Evolutionary conservation across 2,797 vertebrate species (phyloP).

Genomic region (Amblyopsis hoosieri): DNA sequence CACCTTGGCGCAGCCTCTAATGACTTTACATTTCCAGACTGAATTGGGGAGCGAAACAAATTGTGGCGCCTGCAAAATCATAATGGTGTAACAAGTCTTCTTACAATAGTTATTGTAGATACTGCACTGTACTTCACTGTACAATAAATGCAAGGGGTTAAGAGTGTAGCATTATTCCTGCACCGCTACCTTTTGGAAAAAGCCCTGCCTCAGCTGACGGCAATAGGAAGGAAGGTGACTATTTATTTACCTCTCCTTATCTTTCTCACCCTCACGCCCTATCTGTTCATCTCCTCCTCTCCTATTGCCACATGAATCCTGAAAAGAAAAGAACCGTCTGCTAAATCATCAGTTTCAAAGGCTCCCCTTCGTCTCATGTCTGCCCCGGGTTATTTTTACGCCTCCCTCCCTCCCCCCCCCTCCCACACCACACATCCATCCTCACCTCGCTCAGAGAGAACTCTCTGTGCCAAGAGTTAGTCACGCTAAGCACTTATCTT

Average conservation of each 20-base stretch:
- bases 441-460: conserved; percentile 61
- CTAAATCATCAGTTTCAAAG: conserved; percentile 75
- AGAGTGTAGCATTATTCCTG: too few relatives aligned
- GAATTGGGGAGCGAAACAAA: too few relatives aligned
- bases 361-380: conserved; percentile 62
- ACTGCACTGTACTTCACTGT: too few relatives aligned
- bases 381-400: conserved; percentile 68
- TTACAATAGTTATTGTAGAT: too few relatives aligned
- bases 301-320: conserved; percentile 49
- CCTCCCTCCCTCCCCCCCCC: conserved; percentile 6
- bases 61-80: too few relatives aligned
- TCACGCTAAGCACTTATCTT: conserved; percentile 75
- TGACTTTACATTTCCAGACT: too few relatives aligned
- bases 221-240: conserved; percentile 19
- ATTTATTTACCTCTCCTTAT: conserved; percentile 46
- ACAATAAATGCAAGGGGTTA: too few relatives aligned
- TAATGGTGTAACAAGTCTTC: too few relatives aligned
- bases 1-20: too few relatives aligned
- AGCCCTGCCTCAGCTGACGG: conserved; percentile 9
- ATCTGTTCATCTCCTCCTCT: conserved; percentile 12
- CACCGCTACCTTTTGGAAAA: neutral
- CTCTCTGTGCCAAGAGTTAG: conserved; percentile 72
- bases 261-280: conserved; percentile 26
- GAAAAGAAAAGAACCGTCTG: conserved; percentile 65
- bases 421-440: conserved; percentile 58